These are phyloP conservation scores for Gobius niger DNA, from an alignment of 2,113 vertebrate species.

Conservation along the genomic window DNA sequence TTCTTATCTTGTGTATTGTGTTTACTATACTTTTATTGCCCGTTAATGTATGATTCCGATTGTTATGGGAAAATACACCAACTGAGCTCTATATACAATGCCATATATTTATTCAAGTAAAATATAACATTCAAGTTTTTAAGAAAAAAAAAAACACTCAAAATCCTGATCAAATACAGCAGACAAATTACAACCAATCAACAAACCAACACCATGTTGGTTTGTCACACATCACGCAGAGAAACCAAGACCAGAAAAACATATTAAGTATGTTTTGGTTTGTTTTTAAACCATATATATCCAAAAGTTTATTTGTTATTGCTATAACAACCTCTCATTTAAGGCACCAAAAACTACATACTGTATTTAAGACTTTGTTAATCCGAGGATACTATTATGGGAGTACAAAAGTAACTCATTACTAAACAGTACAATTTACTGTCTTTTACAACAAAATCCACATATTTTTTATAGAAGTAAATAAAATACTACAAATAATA, in stretches of 20 bases:
- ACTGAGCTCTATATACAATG: neutral
- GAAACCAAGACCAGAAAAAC: neutral
- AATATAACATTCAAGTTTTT: neutral
- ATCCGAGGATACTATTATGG: conserved; percentile 16
- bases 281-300: conserved; percentile 8
- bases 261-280: neutral
- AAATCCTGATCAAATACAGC: neutral
- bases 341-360: conserved; percentile 20
- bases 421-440: conserved; percentile 33
- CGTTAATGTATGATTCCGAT: neutral
- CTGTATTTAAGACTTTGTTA: conserved; percentile 15
- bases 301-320: conserved; percentile 2
- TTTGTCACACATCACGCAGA: too few relatives aligned
- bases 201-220: neutral
- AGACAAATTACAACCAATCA: neutral
- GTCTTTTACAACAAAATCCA: neutral
- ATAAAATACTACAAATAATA: conserved; percentile 2
- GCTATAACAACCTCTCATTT: neutral
- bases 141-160: neutral
- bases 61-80: neutral
- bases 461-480: conserved; percentile 3
- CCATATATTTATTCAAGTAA: conserved; percentile 8
- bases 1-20: conserved; percentile 16
- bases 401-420: conserved; percentile 12
- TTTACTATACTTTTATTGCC: neutral